Evolutionary conservation across 1,140 invertebrate species (phyloP), one percentile per base, ranked within the genome.

Genomic region (Micrasema longulum): DNA sequence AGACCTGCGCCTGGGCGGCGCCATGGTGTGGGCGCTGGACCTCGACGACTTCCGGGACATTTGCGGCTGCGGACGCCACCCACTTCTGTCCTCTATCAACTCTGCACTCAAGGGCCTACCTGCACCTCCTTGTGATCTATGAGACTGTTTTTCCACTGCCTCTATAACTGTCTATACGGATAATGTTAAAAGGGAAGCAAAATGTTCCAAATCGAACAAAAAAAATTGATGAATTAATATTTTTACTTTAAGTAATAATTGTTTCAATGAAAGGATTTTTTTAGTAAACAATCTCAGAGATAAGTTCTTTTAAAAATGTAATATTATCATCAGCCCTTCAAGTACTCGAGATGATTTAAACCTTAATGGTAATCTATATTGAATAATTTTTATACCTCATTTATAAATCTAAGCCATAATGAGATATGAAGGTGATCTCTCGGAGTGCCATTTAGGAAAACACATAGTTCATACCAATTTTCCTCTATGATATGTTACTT

Each of bases 21-120:
- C 89, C 1, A 94, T 93, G 87, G 86, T 94, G 16, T 95, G 93
- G 93, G 91, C 93, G 0, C 80, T 94, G 12, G 90, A 92, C 78
- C 80, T 93, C 66, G 93, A 95, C 76, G 93, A 95, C 78, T 93
- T 93, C 83, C 83, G 85, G 35, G 89, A 88, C 57, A 79, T 78
- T 7, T 93, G 91, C 77, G 86, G 86, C 2, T 92, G 90, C 78
- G 89, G 89, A 55, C 80, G 82, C 45, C 80, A 83, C 77, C 87
- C 88, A 0, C 76, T 89, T 2, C 78, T 90, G 3, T 80, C 84
- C n/a, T 88, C 88, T 0, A 77, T 90, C 14, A 86, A 88, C 62
- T 82, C 85, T 55, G 88, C 88, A 68, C 77, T 90, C 0, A 76
- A 85, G 36, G 84, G 85, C 35, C 83, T 85, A n/a, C 76, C 82